Evolutionary conservation across 2,113 vertebrate species (phyloP).

Genomic region (Chaetops frenatus): DNA sequence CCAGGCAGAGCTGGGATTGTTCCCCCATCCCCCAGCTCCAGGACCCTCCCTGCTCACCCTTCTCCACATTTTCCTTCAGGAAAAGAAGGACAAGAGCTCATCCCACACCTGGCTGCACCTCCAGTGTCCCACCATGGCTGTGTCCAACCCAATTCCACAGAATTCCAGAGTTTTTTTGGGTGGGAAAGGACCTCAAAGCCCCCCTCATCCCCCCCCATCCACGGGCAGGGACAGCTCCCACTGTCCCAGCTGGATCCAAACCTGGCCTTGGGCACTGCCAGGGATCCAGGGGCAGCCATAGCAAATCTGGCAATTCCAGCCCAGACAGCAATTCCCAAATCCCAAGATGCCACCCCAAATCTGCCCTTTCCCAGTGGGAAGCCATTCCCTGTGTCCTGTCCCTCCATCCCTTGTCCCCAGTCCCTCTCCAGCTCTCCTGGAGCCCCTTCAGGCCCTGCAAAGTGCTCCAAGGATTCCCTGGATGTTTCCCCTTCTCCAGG

Average conservation of each 20-base stretch:
- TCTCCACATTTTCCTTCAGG: neutral
- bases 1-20: neutral
- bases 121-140: neutral
- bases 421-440: no score
- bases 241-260: accelerated
- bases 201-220: accelerated
- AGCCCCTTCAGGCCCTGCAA: accelerated
- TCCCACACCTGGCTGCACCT: accelerated
- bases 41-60: neutral
- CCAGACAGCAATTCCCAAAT: neutral
- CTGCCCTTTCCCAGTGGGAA: neutral
- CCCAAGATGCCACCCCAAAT: neutral
- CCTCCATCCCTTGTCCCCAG: no score
- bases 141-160: neutral
- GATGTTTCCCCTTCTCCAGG: neutral
- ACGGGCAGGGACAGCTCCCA: neutral
- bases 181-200: neutral
- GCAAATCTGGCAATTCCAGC: neutral
- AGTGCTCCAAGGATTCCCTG: neutral
- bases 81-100: neutral
- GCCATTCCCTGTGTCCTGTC: no score
- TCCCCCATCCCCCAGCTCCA: neutral
- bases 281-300: neutral
- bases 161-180: neutral
- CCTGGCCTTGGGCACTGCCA: neutral